Evolutionary conservation across 2,888 invertebrate species (phyloP), one percentile per base, ranked within the genome.

Genomic region (Tetragonisca angustula): DNA sequence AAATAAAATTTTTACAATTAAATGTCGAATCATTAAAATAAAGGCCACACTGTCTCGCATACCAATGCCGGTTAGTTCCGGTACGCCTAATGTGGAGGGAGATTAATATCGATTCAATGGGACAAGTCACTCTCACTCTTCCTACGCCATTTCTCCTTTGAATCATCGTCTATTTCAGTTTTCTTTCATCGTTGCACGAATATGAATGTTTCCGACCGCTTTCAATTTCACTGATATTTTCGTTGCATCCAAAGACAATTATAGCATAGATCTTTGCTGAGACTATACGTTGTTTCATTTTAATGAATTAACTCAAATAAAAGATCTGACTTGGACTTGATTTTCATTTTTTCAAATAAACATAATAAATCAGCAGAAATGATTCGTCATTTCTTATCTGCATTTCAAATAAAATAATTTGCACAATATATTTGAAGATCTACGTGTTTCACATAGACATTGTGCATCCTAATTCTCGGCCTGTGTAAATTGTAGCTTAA

Each of bases 41-140:
- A 27, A 27, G 27, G 27, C 36, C 71, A 67, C 75, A 70, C 61
- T 67, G 83, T 49, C 88, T 75, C 64, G 89, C 84, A 83, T 81
- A 76, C 75, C 79, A 50, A 81, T 83, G 79, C 64, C 65, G 61
- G 72, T 80, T 69, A 73, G 75, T 80, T 73, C 86, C 86, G 86
- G 80, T 70, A 49, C 65, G 61, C 83, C 86, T 83, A 86, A 86
- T 80, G 80, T 70, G 73, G 81, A n/a, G 67, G 54, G 52, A 83
- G 72, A 86, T 86, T 80, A 85, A 80, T 83, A 86, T 86, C 86
- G 80, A 85, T 83, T 36, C 64, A 75, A 69, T 65, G 79, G 77
- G 70, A 68, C 61, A 61, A 36, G 32, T 68, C 83, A 86, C 83
- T 86, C 71, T 86, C 80, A 70, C 86, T 86, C 78, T 78, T 59